phyloP scores from a whole-genome alignment of 1,140 invertebrate species.

The Zelostemma sp. region DNA sequence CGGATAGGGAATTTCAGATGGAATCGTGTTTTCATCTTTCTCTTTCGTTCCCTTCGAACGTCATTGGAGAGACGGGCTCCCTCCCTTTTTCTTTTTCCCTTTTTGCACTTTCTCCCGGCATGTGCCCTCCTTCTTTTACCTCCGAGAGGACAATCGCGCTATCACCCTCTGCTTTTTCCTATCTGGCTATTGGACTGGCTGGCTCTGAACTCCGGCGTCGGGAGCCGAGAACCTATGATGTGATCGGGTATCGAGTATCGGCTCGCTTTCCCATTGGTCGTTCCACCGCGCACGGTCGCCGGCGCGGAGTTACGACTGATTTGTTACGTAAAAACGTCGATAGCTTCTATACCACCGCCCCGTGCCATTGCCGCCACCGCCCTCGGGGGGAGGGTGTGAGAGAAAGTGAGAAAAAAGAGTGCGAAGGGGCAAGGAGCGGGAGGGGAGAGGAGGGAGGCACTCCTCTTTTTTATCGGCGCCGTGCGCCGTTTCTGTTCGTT shows the following conservation, averaged over 20 bases:
- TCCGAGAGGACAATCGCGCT: constrained; percentile 38
- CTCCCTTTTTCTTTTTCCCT: constrained; percentile 42
- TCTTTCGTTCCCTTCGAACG: constrained; percentile 38
- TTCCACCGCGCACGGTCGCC: constrained; percentile 64
- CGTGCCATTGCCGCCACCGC: constrained; percentile 51
- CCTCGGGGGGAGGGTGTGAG: constrained; percentile 47
- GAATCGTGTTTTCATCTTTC: constrained; percentile 49
- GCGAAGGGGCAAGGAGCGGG: constrained; percentile 49
- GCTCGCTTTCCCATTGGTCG: constrained; percentile 67
- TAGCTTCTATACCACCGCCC: constrained; percentile 66
- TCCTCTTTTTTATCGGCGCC: constrained; percentile 68
- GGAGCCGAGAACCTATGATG: constrained; percentile 66
- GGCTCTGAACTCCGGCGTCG: constrained; percentile 54
- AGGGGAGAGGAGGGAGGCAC: constrained; percentile 49
- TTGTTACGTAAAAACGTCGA: constrained; percentile 72
- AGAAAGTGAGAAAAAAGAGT: constrained; percentile 40
- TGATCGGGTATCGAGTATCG: constrained; percentile 71
- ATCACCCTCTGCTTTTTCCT: constrained; percentile 62
- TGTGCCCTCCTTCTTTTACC: constrained; percentile 44
- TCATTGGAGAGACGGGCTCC: constrained; percentile 44
- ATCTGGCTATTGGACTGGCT: constrained; percentile 68
- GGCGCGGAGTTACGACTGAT: constrained; percentile 69
- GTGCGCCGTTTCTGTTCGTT: constrained; percentile 64
- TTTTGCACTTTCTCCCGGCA: constrained; percentile 52
- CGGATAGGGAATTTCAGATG: constrained; percentile 4